A percentile compares a stretch with the other conserved stretches of the same genome.
These are phyloP conservation scores for Sanderia malayensis DNA, from an alignment of 30 jellyfish, hydroid and myxozoan species.

Conservation along the genomic window DNA sequence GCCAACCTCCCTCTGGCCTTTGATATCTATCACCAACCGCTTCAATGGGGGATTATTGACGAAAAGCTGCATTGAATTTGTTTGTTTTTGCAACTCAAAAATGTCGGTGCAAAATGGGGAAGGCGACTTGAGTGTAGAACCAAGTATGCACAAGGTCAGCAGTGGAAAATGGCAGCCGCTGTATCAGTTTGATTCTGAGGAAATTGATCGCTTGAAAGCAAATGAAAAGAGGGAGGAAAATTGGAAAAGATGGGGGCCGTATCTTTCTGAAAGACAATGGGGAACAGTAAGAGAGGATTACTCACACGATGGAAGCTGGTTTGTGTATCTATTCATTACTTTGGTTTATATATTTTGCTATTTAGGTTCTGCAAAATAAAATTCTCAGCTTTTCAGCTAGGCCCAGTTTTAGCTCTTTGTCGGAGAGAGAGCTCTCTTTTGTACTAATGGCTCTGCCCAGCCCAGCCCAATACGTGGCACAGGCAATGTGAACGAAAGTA, in stretches of 20 bases:
- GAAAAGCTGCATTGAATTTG: not conserved
- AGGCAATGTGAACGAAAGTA: no score
- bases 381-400: no score
- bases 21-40: no score
- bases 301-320: slow-evolving; percentile 89
- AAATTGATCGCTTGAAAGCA: slow-evolving; percentile 58
- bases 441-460: no score
- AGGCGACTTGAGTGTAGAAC: not conserved
- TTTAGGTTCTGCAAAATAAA: no score
- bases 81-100: slow-evolving; percentile 4
- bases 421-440: no score
- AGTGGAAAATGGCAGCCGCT: slow-evolving; percentile 76
- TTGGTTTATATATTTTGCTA: no score
- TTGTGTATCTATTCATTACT: no score
- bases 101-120: not conserved
- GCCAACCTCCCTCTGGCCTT: no score
- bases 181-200: slow-evolving; percentile 68
- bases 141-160: slow-evolving; percentile 9
- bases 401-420: no score
- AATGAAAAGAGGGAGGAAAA: slow-evolving; percentile 61
- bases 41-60: not conserved
- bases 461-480: no score
- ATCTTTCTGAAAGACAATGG: slow-evolving; percentile 91
- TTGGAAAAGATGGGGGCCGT: slow-evolving; percentile 97
- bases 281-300: slow-evolving; percentile 95